Base-by-base conservation (phyloP, 1,140 invertebrate species). In the Thrips palmi region DNA sequence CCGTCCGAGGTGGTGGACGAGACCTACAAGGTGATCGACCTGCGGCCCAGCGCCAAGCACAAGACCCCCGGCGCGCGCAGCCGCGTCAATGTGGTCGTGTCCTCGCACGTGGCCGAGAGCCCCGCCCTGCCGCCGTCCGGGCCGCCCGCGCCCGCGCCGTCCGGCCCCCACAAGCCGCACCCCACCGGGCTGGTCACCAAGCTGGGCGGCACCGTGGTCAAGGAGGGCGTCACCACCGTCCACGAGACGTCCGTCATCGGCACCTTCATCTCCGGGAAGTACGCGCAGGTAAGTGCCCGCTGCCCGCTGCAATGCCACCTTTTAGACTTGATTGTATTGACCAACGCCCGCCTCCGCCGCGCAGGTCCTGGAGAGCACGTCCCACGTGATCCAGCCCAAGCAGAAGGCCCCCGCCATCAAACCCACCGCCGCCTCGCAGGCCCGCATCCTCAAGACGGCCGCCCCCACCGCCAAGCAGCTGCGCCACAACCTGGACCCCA, bases 201-300 rank as follows among this genome's bases (percentile, higher is more conserved):
- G 49, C 60, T 84, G 5, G 78, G 78, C 23, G 82, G 81, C 15
- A 86, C 79, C 2, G 70, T 85, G 22, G 71, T 86, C 2, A 76
- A 80, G 49, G 74, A 85, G 51, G 83, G 82, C 2, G 49, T 76
- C 1, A 86, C 81, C 1, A 87, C 82, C 1, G 72, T 86, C 6
- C 79, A 84, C 48, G 80, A 86, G 59, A 87, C 82, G 0, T 83
- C 75, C 50, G 82, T 87, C 10, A 78, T 87, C 47, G 83, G 83
- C 3, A 87, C 83, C 4, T 82, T 77, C 48, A 82, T 87, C 46
- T 79, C 77, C 37, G 81, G 81, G 35, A 83, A 85, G 56, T 88
- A 88, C 49, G 81, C 81, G 8, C 59, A 62, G 41, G 24, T 27
- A 27, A 27, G 24, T 27, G 7, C 50, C 12, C 24, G n/a, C n/a